Evolutionary conservation across 2,888 invertebrate species (phyloP), one percentile per base, ranked within the genome.

Genomic region (Vesta saturnalis): DNA sequence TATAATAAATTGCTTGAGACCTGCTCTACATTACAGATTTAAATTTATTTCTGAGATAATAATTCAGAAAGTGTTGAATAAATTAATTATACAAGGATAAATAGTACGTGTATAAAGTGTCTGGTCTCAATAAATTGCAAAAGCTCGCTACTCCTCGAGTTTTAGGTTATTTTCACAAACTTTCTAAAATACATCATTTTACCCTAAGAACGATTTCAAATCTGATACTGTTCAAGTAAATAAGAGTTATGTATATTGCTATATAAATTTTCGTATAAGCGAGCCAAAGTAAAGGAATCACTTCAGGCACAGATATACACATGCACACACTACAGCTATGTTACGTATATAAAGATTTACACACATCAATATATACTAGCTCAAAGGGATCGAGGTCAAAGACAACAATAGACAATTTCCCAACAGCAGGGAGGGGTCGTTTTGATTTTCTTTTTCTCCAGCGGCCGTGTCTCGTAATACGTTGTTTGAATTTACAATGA

Each of bases 331-430:
- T 3, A 54, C 52, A 16, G 15, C 18, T 15, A 16, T 55, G n/a
- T n/a, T n/a, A 62, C 62, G 56, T 62, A 62, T 62, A 62, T 63
- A 55, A 56, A 56, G 47, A 57, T 52, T 52, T 52, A 52, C 56
- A 64, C 43, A 57, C 46, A 47, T 35, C 23, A 49, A 64, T 30
- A 43, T 60, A 18, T 35, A 60, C 64, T 55, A 70, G 71, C 74
- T 78, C 78, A 77, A 79, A 79, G 77, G 76, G 79, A 79, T 78
- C 73, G 74, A 70, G 79, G 78, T 79, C 78, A 74, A 74, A 77
- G 77, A 76, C 80, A 78, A 80, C 80, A 79, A 79, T 79, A 75
- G 77, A 79, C 80, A 78, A 80, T 80, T 80, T 78, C 73, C 74
- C 74, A 65, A 72, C 75, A 73, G 70, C 67, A 70, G 72, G 73